These are phyloP conservation scores for Lynx canadensis DNA, from an alignment of 2,113 vertebrate species.

Conservation along the genomic window DNA sequence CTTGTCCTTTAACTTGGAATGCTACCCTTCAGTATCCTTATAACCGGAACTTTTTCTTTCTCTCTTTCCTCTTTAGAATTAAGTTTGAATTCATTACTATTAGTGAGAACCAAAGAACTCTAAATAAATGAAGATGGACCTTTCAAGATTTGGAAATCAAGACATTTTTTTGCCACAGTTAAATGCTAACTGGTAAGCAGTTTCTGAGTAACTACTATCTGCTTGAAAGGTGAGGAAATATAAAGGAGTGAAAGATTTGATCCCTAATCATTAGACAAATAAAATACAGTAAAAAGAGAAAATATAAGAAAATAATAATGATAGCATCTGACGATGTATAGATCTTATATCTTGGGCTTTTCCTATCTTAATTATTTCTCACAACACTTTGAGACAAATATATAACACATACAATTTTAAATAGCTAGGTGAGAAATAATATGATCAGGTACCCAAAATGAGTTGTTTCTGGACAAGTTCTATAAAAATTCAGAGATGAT, in stretches of 20 bases:
- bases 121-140: not conserved
- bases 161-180: not conserved
- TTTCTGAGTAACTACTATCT: not conserved
- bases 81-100: not conserved
- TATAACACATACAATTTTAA: not conserved
- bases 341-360: not conserved
- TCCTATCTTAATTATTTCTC: not conserved
- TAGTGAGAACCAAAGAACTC: not conserved
- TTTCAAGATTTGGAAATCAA: slow-evolving; percentile 4
- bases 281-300: not conserved
- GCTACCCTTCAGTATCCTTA: not conserved
- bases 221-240: not conserved
- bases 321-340: not conserved
- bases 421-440: not conserved
- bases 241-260: not conserved
- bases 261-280: not conserved
- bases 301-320: not conserved
- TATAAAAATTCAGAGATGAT: not conserved
- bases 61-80: not conserved
- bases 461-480: not conserved
- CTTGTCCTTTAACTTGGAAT: not conserved
- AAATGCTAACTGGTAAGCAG: not conserved
- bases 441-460: not conserved
- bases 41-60: not conserved
- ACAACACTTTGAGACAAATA: not conserved